Conservation (phyloP, 2,888 invertebrate genomes). For the Holacanthella duospinosa region DNA sequence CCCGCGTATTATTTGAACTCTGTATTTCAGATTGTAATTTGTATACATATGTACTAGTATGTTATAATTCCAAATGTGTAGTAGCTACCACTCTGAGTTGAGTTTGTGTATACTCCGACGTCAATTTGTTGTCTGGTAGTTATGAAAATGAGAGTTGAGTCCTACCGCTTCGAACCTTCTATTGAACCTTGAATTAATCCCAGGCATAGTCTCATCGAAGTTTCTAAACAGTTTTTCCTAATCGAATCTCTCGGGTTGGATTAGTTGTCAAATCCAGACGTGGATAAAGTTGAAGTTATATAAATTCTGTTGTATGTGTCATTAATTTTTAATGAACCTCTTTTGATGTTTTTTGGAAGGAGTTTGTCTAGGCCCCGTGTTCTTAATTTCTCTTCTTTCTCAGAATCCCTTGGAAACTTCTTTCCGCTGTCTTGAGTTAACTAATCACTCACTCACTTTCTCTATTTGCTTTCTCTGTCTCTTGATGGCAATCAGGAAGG, state of each 20-base stretch:
- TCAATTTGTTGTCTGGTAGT: too few relatives aligned
- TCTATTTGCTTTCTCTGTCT: neutral
- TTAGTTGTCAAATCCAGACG: neutral
- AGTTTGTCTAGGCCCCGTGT: neutral
- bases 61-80: too few relatives aligned
- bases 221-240: neutral
- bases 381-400: neutral
- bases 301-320: neutral
- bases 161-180: too few relatives aligned
- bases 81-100: too few relatives aligned
- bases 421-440: neutral
- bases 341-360: neutral
- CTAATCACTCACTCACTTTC: neutral
- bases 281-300: neutral
- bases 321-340: slow-evolving; percentile 1
- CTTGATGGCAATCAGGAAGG: neutral
- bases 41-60: too few relatives aligned
- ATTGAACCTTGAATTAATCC: neutral
- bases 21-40: too few relatives aligned
- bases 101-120: too few relatives aligned
- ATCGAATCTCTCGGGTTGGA: neutral
- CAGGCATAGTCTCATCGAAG: neutral
- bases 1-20: too few relatives aligned
- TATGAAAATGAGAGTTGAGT: too few relatives aligned
- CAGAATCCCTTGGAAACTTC: neutral